phyloP scores from a whole-genome alignment of 35 echinoderm and acorn worm genomes.

The Eucidaris tribuloides region DNA sequence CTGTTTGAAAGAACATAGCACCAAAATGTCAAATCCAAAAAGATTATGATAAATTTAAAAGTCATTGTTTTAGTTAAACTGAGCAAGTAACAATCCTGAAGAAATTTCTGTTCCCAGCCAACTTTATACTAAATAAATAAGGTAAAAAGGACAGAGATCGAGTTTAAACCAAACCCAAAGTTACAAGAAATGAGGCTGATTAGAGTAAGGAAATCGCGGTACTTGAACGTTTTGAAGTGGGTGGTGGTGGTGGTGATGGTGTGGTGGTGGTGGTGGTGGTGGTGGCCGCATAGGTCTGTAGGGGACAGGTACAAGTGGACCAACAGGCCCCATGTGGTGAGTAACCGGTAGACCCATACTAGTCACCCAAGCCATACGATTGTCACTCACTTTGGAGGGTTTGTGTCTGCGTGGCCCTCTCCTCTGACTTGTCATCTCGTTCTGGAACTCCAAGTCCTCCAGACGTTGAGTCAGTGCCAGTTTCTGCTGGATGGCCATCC shows the following conservation, averaged over 20 bases:
- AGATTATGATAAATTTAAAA: no score
- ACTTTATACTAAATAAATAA: no score
- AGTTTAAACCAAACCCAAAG: background rate
- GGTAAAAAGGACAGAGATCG: background rate
- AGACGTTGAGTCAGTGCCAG: slow-evolving; percentile 90
- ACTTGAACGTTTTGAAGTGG: no score
- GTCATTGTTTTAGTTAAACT: no score
- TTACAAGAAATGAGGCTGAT: slow-evolving; percentile 32
- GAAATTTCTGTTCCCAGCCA: no score
- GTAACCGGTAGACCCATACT: slow-evolving; percentile 27
- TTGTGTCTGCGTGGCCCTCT: slow-evolving; percentile 52
- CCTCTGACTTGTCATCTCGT: slow-evolving; percentile 74
- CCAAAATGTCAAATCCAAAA: no score
- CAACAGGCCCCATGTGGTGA: slow-evolving; percentile 4
- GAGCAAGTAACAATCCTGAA: no score
- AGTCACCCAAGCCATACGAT: slow-evolving; percentile 32
- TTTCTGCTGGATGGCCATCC: slow-evolving; percentile 99
- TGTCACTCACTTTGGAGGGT: slow-evolving; percentile 87
- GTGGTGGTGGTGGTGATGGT: background rate
- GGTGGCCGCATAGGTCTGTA: slow-evolving; percentile 13
- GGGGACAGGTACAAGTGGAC: background rate
- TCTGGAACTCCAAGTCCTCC: slow-evolving; percentile 84
- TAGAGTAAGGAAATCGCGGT: slow-evolving; percentile 28
- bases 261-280: slow-evolving; percentile 9
- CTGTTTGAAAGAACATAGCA: no score